These are phyloP conservation scores for Parapristionchus giblindavisi DNA, from an alignment of 2,888 invertebrate genomes.

Conservation along the genomic window DNA sequence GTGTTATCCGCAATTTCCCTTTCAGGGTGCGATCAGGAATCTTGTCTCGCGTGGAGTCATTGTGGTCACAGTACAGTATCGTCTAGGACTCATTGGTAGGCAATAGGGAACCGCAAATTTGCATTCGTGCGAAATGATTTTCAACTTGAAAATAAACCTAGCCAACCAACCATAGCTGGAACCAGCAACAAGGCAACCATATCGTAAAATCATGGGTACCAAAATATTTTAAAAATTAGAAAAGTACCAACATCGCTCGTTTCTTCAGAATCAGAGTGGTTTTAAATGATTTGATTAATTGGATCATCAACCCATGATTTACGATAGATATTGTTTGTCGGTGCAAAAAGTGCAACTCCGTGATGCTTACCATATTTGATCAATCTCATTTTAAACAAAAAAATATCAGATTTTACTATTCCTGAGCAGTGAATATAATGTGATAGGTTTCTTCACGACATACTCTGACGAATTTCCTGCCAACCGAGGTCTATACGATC, in stretches of 20 bases:
- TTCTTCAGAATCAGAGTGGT: no score
- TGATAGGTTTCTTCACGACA: conserved; percentile 22
- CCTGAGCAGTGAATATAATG: not conserved
- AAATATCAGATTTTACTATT: not conserved
- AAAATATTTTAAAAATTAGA: no score
- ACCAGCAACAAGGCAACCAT: no score
- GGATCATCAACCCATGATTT: not conserved
- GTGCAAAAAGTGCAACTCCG: no score
- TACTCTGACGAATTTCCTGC: conserved; percentile 7
- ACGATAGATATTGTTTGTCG: not conserved
- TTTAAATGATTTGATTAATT: no score
- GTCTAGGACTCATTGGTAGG: conserved; percentile 1
- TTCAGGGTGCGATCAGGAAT: conserved; percentile 13
- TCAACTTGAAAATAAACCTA: no score
- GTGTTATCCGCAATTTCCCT: no score
- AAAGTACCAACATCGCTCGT: no score
- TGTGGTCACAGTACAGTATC: conserved; percentile 10
- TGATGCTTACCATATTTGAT: no score
- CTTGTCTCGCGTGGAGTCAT: conserved; percentile 18
- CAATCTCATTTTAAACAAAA: no score
- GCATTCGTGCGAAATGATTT: not conserved
- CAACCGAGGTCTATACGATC: conserved; percentile 24
- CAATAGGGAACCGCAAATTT: not conserved
- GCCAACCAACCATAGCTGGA: no score
- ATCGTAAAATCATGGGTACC: no score